These are phyloP conservation scores for Gortyna flavago DNA, from an alignment of 2,888 invertebrate species.

Conservation along the genomic window DNA sequence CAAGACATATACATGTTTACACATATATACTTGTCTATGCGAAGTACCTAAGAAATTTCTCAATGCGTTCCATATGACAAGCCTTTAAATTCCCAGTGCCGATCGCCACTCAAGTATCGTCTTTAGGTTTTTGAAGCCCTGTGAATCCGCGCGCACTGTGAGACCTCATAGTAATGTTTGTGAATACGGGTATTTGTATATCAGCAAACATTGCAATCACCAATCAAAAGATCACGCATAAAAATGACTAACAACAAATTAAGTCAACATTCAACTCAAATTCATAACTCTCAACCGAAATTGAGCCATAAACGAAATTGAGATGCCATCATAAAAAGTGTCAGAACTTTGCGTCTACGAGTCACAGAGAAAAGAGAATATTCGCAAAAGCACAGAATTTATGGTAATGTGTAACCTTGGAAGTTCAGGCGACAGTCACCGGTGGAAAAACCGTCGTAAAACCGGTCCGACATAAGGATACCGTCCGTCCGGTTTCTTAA, in stretches of 20 bases:
- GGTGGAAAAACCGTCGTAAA: slow-evolving; percentile 54
- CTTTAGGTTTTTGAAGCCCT: too few species aligned
- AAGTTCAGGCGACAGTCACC: slow-evolving; percentile 46
- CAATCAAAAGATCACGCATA: slow-evolving; percentile 24
- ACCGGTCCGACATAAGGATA: slow-evolving; percentile 43
- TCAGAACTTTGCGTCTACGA: slow-evolving; percentile 36
- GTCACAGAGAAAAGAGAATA: slow-evolving; percentile 44
- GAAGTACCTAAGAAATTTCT: too few species aligned
- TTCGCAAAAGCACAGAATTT: slow-evolving; percentile 52
- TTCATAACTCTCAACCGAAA: slow-evolving; percentile 50
- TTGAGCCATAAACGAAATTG: slow-evolving; percentile 62
- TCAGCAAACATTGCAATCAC: not conserved
- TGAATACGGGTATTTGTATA: not conserved
- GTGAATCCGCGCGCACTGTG: not conserved
- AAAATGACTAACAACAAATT: slow-evolving; percentile 32
- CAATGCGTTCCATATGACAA: too few species aligned
- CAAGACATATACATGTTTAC: too few species aligned
- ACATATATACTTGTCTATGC: too few species aligned
- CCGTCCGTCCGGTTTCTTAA: slow-evolving; percentile 47
- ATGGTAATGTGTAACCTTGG: slow-evolving; percentile 62
- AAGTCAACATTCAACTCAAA: slow-evolving; percentile 43
- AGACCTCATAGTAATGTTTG: not conserved
- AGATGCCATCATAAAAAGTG: slow-evolving; percentile 58
- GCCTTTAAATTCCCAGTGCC: too few species aligned
- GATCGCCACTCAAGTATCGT: too few species aligned